Evolutionary conservation across 2,888 invertebrate species (phyloP).

Genomic region (Luperina testacea): DNA sequence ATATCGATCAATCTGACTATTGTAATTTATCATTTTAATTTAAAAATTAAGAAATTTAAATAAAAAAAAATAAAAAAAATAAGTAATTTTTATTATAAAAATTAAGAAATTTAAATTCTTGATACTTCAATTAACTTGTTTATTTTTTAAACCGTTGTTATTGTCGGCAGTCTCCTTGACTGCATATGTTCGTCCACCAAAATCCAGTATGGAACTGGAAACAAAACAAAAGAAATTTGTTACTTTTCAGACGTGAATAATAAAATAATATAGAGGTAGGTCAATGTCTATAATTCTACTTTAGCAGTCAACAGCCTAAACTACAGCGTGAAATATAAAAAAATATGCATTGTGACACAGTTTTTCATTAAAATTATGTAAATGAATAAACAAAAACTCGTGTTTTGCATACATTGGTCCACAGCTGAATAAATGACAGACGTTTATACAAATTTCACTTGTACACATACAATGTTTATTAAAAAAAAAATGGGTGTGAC

Average conservation of each 20-base stretch:
- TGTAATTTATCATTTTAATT: too few species aligned
- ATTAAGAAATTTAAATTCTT: too few species aligned
- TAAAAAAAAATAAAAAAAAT: too few species aligned
- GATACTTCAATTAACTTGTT: too few species aligned
- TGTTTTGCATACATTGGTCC: slow-evolving; percentile 34
- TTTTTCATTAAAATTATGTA: slow-evolving; percentile 55
- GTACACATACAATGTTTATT: slow-evolving; percentile 30
- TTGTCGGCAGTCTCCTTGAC: too few species aligned
- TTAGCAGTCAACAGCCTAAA: slow-evolving; percentile 55
- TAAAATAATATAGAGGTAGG: slow-evolving; percentile 22
- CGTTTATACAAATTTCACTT: slow-evolving; percentile 50
- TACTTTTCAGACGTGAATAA: not conserved
- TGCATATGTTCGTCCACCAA: too few species aligned
- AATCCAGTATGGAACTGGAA: too few species aligned
- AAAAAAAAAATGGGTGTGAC: slow-evolving; percentile 27
- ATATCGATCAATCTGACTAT: not conserved
- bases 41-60: too few species aligned
- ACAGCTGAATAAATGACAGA: slow-evolving; percentile 73
- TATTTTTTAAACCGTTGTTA: too few species aligned
- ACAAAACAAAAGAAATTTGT: not conserved
- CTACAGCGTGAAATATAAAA: slow-evolving; percentile 35
- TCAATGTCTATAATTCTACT: slow-evolving; percentile 15
- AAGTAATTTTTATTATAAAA: too few species aligned
- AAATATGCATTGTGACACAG: slow-evolving; percentile 40
- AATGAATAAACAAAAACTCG: slow-evolving; percentile 54